Evolutionary conservation across 2,888 invertebrate genomes (phyloP).

Genomic region (Trissolcus brochymenae): DNA sequence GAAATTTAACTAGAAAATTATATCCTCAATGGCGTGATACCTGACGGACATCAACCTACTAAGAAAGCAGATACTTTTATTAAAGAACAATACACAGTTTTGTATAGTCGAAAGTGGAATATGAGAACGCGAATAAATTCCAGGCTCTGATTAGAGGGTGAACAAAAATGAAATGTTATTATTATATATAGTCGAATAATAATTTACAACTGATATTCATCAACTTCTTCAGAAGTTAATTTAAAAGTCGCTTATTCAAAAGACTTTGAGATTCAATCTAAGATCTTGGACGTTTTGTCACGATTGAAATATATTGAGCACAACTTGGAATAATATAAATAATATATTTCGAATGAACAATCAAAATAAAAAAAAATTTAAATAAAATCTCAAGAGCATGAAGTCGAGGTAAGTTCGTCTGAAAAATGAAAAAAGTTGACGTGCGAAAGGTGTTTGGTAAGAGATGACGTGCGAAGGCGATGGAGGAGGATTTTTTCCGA

Average conservation of each 20-base stretch:
- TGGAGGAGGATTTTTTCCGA: conserved; percentile 23
- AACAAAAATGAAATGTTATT: conserved; percentile 11
- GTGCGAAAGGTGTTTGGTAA: not conserved
- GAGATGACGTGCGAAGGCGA: not conserved
- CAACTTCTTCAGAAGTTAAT: conserved; percentile 5
- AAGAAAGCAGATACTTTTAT: conserved; percentile 66
- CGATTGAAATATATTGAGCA: too few species aligned
- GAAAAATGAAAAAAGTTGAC: too few species aligned
- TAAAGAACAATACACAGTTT: conserved; percentile 59
- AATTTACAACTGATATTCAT: conserved; percentile 26
- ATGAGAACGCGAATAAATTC: conserved; percentile 52
- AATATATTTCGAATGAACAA: too few species aligned
- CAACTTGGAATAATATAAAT: too few species aligned
- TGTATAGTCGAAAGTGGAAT: conserved; percentile 53
- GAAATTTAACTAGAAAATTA: conserved; percentile 52
- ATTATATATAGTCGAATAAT: conserved; percentile 12
- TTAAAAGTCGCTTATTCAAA: not conserved
- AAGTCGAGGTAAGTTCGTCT: not conserved
- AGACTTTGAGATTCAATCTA: not conserved
- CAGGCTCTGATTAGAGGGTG: conserved; percentile 17
- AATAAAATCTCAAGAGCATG: not conserved
- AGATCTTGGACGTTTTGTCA: too few species aligned
- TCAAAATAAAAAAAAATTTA: too few species aligned
- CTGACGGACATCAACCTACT: conserved; percentile 66
- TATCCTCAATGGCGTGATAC: conserved; percentile 66